Conservation (phyloP, 1,140 invertebrate genomes). For the Zaprionus tsacasi region DNA sequence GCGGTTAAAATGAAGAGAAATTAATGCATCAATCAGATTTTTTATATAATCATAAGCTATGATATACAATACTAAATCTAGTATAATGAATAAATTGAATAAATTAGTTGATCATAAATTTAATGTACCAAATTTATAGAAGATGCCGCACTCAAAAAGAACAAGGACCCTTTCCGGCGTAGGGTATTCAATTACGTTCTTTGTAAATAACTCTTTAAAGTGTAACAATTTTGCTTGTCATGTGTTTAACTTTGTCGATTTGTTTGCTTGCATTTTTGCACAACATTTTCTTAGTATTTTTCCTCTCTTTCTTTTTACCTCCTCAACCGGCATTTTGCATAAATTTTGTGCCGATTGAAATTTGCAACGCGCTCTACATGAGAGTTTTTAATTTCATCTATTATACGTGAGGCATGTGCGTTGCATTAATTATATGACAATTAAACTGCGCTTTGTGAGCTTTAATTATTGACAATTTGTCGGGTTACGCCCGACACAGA, state of each 20-base stretch:
- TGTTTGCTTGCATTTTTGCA: slow-evolving; percentile 34
- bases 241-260: slow-evolving; percentile 26
- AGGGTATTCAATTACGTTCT: slow-evolving; percentile 6
- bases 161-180: not conserved
- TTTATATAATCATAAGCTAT: too few relatives aligned
- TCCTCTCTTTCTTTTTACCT: not conserved
- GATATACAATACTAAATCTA: too few relatives aligned
- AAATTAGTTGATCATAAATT: not conserved
- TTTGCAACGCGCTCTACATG: slow-evolving; percentile 3
- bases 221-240: slow-evolving; percentile 21
- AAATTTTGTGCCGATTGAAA: slow-evolving; percentile 7
- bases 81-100: too few relatives aligned
- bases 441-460: slow-evolving; percentile 10
- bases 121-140: not conserved
- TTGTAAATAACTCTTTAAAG: not conserved
- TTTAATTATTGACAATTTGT: slow-evolving; percentile 47
- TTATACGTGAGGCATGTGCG: not conserved
- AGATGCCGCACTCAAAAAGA: not conserved
- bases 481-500: slow-evolving; percentile 11
- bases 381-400: slow-evolving; percentile 4
- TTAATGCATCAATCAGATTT: too few relatives aligned
- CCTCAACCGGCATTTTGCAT: slow-evolving; percentile 26
- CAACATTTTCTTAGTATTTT: slow-evolving; percentile 9
- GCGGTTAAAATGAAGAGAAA: not conserved
- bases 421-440: slow-evolving; percentile 21